Evolutionary conservation across 2,888 invertebrate species (phyloP).

Genomic region (Watsonalla binaria): DNA sequence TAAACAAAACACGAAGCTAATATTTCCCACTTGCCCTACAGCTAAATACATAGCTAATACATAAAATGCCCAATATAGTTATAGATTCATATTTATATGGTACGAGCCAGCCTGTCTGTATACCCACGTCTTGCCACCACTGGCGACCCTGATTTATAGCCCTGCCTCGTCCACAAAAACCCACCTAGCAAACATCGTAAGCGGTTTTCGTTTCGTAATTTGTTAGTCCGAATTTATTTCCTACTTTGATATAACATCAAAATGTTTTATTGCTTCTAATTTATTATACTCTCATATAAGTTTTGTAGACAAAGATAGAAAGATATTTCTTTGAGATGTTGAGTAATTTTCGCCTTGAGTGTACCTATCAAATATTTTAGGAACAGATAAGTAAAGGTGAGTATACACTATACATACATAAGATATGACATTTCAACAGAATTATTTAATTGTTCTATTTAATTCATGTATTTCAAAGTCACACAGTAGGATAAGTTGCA

Average conservation of each 20-base stretch:
- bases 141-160: constrained; percentile 53
- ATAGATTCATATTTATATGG: not conserved
- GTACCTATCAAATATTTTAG: too few species aligned
- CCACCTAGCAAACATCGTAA: constrained; percentile 30
- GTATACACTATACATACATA: too few species aligned
- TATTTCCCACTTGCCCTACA: too few species aligned
- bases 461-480: too few species aligned
- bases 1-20: too few species aligned
- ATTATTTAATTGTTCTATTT: too few species aligned
- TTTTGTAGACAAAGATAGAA: constrained; percentile 3
- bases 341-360: too few species aligned
- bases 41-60: too few species aligned
- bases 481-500: too few species aligned
- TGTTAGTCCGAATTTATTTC: constrained; percentile 29
- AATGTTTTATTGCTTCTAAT: constrained; percentile 26
- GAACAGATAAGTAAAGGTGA: too few species aligned
- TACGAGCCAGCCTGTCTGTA: constrained; percentile 5
- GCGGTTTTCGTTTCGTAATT: constrained; percentile 37
- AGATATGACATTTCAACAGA: too few species aligned
- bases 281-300: constrained; percentile 12
- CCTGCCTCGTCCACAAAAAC: constrained; percentile 44
- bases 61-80: not conserved
- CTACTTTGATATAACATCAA: constrained; percentile 32
- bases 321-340: too few species aligned
- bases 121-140: constrained; percentile 26